Conservation (phyloP, 2,113 vertebrate species). For the Passerina amoena region DNA sequence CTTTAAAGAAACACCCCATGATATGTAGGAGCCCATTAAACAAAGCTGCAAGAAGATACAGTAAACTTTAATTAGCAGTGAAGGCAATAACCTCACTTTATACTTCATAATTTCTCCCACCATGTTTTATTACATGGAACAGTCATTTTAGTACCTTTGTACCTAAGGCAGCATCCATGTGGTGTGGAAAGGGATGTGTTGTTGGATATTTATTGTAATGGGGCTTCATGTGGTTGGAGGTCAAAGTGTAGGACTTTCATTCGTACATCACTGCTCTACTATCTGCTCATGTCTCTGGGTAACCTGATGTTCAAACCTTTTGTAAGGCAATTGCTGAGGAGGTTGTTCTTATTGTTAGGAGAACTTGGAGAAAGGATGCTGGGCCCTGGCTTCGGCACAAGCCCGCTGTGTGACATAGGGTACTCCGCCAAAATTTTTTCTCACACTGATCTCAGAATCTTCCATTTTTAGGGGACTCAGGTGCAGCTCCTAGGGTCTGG, state of each 20-base stretch:
- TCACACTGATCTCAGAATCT: not conserved
- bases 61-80: conserved; percentile 72
- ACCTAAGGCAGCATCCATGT: conserved; percentile 67
- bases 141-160: conserved; percentile 72
- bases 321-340: conserved; percentile 70
- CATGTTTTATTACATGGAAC: conserved; percentile 67
- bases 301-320: conserved; percentile 71
- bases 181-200: conserved; percentile 67
- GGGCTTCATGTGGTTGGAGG: conserved; percentile 70
- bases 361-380: conserved; percentile 65
- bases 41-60: conserved; percentile 69
- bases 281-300: conserved; percentile 66
- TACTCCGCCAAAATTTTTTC: conserved; percentile 42
- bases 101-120: conserved; percentile 69
- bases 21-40: conserved; percentile 67
- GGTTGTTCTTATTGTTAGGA: conserved; percentile 64
- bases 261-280: conserved; percentile 66
- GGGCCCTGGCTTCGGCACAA: conserved; percentile 50
- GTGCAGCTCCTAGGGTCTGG: not conserved
- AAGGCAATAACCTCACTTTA: conserved; percentile 70
- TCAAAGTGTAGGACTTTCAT: conserved; percentile 72
- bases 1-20: conserved; percentile 68
- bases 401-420: conserved; percentile 43
- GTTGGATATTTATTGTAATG: conserved; percentile 72
- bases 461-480: not conserved